phyloP scores from a whole-genome alignment of 2,888 invertebrate species.

The Toxonevra muliebris region DNA sequence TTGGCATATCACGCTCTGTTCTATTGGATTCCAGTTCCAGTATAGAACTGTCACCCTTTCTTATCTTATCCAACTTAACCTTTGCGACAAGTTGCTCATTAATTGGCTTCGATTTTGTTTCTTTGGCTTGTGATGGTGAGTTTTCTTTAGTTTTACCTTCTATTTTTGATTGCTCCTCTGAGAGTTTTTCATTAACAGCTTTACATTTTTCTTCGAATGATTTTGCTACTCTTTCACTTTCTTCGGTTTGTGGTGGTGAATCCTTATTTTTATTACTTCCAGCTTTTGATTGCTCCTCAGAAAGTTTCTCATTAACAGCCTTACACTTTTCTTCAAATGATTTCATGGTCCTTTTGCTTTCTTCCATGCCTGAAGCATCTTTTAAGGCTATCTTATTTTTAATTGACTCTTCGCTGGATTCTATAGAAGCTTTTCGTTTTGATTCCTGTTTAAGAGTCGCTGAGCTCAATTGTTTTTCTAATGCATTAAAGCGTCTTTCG shows the following conservation, averaged over 20 bases:
- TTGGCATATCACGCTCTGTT: background rate
- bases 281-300: background rate
- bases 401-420: background rate
- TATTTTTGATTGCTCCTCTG: conserved; percentile 18
- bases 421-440: background rate
- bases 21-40: background rate
- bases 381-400: background rate
- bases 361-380: background rate
- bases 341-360: conserved; percentile 32
- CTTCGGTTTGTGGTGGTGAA: background rate
- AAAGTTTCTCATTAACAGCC: conserved; percentile 1
- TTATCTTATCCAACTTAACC: background rate
- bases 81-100: background rate
- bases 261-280: background rate
- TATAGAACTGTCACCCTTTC: background rate
- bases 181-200: conserved; percentile 21
- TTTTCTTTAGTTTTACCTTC: conserved; percentile 10
- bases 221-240: conserved; percentile 9
- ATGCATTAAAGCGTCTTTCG: conserved; percentile 55
- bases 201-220: conserved; percentile 28
- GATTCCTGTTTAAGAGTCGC: conserved; percentile 35
- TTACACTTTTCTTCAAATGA: conserved; percentile 40
- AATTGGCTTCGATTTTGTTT: background rate
- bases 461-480: conserved; percentile 52
- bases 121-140: background rate